Evolutionary conservation across 2,797 vertebrate species (phyloP).

Genomic region (Synanceia verrucosa): DNA sequence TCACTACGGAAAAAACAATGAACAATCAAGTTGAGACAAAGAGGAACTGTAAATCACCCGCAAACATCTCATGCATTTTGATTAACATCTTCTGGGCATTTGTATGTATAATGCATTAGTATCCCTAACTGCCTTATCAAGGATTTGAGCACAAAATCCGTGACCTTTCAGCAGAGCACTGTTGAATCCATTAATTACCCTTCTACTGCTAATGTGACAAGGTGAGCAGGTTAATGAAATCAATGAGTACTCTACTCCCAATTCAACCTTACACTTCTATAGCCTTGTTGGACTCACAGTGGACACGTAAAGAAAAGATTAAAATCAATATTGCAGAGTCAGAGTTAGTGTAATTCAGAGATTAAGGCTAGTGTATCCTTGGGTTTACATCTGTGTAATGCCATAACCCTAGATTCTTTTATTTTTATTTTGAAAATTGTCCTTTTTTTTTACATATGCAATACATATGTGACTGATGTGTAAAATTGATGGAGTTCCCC

Average conservation of each 20-base stretch:
- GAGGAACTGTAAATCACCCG: background rate
- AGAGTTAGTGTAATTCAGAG: too few species aligned
- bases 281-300: background rate
- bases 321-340: background rate
- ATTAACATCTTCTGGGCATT: slow-evolving; percentile 17
- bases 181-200: background rate
- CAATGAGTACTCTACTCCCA: background rate
- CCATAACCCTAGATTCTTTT: background rate
- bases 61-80: background rate
- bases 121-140: background rate
- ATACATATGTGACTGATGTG: background rate
- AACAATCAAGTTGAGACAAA: slow-evolving; percentile 2
- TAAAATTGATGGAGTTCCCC: background rate
- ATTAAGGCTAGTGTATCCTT: too few species aligned
- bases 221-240: background rate
- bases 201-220: background rate
- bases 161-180: background rate
- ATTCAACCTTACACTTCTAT: background rate
- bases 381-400: background rate
- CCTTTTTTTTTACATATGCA: background rate
- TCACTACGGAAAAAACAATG: slow-evolving; percentile 1
- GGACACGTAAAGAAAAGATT: background rate
- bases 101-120: slow-evolving; percentile 10
- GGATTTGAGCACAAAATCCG: background rate
- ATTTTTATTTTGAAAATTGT: background rate